phyloP scores from a whole-genome alignment of 2,888 invertebrate genomes.

The Synanthedon vespiformis region DNA sequence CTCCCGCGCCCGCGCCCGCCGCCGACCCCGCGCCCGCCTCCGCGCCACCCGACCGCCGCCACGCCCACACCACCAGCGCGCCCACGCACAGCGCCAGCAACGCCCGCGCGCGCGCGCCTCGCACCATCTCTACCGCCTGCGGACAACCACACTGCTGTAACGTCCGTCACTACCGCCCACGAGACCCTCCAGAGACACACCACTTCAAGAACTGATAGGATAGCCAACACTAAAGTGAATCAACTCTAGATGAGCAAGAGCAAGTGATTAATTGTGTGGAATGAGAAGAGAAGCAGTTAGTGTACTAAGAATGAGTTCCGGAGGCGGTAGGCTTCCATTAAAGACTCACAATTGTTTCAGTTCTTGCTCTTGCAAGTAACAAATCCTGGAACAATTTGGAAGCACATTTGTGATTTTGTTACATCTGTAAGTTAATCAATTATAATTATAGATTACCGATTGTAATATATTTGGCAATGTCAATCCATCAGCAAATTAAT shows the following conservation, averaged over 20 bases:
- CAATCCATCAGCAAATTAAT: too few relatives aligned
- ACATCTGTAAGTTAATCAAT: too few relatives aligned
- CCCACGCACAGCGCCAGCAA: slow-evolving; percentile 11
- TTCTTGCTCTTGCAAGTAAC: slow-evolving; percentile 29
- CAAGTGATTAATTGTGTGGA: too few relatives aligned
- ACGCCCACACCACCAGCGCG: slow-evolving; percentile 9
- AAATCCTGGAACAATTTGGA: slow-evolving; percentile 46
- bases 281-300: too few relatives aligned
- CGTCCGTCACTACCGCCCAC: too few relatives aligned
- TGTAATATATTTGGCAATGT: too few relatives aligned
- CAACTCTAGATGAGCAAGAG: too few relatives aligned
- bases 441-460: too few relatives aligned
- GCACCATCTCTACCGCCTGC: slow-evolving; percentile 8
- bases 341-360: slow-evolving; percentile 30
- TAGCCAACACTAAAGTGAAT: too few relatives aligned
- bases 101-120: slow-evolving; percentile 21
- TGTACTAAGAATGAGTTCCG: too few relatives aligned
- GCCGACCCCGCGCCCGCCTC: slow-evolving; percentile 3
- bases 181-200: too few relatives aligned
- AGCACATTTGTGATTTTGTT: slow-evolving; percentile 1
- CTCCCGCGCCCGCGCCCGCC: slow-evolving; percentile 7
- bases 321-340: not conserved
- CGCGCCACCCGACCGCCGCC: slow-evolving; percentile 7
- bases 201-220: too few relatives aligned
- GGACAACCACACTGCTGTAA: not conserved